phyloP scores from a whole-genome alignment of 2,113 vertebrate species.

The Thymallus thymallus region DNA sequence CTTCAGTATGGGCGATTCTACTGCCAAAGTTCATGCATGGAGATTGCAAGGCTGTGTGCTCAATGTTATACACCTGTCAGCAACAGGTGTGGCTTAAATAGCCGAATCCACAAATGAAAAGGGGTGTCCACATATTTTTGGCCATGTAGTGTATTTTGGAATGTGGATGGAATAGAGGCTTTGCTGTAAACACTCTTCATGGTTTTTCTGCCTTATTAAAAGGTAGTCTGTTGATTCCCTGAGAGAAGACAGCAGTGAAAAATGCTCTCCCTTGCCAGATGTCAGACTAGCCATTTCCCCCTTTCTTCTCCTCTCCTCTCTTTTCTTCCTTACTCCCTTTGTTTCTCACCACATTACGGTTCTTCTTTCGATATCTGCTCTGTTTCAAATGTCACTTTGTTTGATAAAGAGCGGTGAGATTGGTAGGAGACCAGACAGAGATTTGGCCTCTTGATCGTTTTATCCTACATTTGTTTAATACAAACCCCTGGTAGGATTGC shows the following conservation, averaged over 20 bases:
- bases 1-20: no score
- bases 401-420: slow-evolving; percentile 55
- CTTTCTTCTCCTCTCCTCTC: not conserved
- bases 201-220: not conserved
- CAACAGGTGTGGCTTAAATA: no score
- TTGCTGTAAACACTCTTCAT: no score
- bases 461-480: slow-evolving; percentile 67
- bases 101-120: no score
- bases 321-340: slow-evolving; percentile 10
- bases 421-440: slow-evolving; percentile 51
- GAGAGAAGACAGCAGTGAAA: slow-evolving; percentile 41
- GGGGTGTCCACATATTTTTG: no score
- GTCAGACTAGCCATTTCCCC: slow-evolving; percentile 29
- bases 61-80: no score
- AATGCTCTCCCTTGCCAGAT: slow-evolving; percentile 50
- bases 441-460: slow-evolving; percentile 51
- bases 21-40: no score
- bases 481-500: slow-evolving; percentile 45
- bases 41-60: no score
- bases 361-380: slow-evolving; percentile 31
- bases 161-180: no score
- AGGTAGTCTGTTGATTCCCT: slow-evolving; percentile 56
- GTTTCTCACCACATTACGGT: slow-evolving; percentile 39
- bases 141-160: no score
- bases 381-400: slow-evolving; percentile 72